Percentiles rank a stretch among this genome's conserved stretches.
These are phyloP conservation scores for Lophius piscatorius DNA, from an alignment of 2,113 vertebrate genomes.

Conservation along the genomic window DNA sequence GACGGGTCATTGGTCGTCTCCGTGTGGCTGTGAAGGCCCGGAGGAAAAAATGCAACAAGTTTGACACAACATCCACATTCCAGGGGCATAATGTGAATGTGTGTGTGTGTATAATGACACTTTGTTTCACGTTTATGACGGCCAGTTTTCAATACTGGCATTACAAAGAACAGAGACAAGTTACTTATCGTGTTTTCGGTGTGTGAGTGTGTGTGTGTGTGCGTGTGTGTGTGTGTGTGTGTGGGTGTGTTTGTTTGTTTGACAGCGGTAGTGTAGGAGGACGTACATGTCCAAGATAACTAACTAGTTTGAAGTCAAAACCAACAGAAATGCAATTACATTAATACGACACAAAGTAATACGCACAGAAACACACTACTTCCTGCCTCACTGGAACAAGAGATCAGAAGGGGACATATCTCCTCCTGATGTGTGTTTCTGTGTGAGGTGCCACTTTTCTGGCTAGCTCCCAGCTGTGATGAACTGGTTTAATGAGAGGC, in stretches of 20 bases:
- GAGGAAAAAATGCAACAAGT: constrained; percentile 15
- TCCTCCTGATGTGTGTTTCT: too few species aligned
- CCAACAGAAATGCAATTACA: constrained; percentile 1
- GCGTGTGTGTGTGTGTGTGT: background rate
- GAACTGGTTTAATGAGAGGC: too few species aligned
- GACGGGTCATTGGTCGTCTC: constrained; percentile 14
- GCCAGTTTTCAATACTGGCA: constrained; percentile 25
- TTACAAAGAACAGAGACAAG: background rate
- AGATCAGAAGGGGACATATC: too few species aligned
- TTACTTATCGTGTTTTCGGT: background rate
- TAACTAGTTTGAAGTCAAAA: too few species aligned
- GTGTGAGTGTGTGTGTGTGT: background rate
- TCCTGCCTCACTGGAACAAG: too few species aligned
- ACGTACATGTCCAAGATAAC: too few species aligned
- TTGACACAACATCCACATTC: constrained; percentile 56
- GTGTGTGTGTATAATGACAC: constrained; percentile 2
- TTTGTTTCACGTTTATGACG: constrained; percentile 25
- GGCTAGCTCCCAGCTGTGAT: too few species aligned
- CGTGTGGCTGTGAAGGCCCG: constrained; percentile 22
- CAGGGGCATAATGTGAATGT: constrained; percentile 2
- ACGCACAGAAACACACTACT: constrained; percentile 15
- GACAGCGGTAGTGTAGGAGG: too few species aligned
- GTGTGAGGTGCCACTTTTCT: too few species aligned
- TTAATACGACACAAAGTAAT: background rate
- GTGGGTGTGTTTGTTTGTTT: background rate